Conservation (phyloP, 2,797 vertebrate species). For the Coccyzus lansbergi region DNA sequence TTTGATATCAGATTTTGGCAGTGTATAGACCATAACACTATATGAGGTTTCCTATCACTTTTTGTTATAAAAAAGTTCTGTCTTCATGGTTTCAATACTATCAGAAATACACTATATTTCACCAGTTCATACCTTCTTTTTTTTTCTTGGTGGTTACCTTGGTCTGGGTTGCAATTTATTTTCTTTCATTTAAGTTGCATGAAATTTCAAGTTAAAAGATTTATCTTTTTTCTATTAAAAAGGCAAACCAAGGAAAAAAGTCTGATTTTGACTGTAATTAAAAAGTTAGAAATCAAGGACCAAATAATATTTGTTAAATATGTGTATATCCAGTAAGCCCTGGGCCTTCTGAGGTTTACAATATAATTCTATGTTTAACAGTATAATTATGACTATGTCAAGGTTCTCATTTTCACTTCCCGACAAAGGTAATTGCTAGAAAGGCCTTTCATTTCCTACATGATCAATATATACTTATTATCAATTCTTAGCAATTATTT, state of each 20-base stretch:
- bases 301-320: not conserved
- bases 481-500: not conserved
- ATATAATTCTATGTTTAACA: not conserved
- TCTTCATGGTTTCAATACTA: not conserved
- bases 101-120: not conserved
- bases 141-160: not conserved
- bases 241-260: not conserved
- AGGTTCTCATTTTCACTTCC: not conserved
- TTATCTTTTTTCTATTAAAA: not conserved
- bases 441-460: not conserved
- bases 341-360: not conserved
- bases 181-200: not conserved
- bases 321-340: not conserved
- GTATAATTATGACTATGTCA: not conserved
- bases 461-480: not conserved
- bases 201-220: not conserved
- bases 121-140: not conserved
- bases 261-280: fast-evolving
- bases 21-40: fast-evolving
- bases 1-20: not conserved
- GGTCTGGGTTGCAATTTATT: not conserved
- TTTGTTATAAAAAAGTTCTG: not conserved
- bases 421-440: not conserved
- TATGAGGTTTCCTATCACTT: not conserved
- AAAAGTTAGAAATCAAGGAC: not conserved